Conservation (phyloP, 2,113 vertebrate species). For the Cygnus atratus region DNA sequence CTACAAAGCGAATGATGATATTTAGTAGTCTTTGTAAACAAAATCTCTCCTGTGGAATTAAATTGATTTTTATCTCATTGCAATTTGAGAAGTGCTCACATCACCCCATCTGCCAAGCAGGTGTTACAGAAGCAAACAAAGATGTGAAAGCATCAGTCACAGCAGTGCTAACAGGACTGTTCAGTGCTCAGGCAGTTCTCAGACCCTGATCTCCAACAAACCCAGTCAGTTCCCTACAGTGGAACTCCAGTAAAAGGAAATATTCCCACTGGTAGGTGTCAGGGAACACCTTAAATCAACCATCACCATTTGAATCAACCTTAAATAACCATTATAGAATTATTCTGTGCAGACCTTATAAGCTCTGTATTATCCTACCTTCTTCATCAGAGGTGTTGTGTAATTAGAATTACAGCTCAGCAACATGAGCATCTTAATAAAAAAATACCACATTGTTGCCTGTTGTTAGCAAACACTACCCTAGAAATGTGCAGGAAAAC, state of each 20-base stretch:
- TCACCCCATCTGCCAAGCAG: background rate
- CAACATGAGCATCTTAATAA: background rate
- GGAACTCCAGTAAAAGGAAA: background rate
- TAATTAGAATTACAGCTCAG: background rate
- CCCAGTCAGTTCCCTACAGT: background rate
- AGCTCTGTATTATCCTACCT: background rate
- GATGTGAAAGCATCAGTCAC: background rate
- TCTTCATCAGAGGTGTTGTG: background rate
- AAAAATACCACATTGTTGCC: background rate
- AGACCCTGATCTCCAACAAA: background rate
- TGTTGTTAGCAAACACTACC: background rate
- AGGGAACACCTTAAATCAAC: background rate
- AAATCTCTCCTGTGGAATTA: background rate
- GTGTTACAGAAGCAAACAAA: background rate
- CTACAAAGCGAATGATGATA: background rate
- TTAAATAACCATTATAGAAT: background rate
- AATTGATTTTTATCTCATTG: constrained; percentile 12
- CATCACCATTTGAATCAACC: background rate
- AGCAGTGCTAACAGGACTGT: background rate
- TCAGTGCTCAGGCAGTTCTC: background rate
- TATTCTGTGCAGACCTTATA: background rate
- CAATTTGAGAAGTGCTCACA: background rate
- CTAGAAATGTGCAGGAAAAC: background rate
- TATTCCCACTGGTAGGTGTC: background rate
- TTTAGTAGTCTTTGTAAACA: constrained; percentile 4